Base-by-base conservation (phyloP, 2,888 invertebrate genomes). In the Anticlea derivata region DNA sequence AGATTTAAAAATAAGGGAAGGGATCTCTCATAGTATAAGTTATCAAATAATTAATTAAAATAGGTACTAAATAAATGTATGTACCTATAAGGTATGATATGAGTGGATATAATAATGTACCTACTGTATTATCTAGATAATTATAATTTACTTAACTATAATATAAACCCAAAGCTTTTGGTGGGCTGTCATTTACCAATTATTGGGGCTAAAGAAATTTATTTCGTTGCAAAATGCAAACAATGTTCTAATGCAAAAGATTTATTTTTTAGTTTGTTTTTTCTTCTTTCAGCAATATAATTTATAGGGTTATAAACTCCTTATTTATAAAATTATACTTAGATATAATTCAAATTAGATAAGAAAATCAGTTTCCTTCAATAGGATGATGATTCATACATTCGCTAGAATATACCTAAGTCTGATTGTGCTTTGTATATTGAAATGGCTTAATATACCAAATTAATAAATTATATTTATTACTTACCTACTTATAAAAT, bases 381-480 rank as follows among this genome's bases (percentile, higher is more conserved):
- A 22, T 58, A 83, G 86, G 81, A 80, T 31, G 80, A 87, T 80
- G 66, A 79, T 81, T 88, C 90, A 90, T 90, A 89, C 88, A 40
- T 44, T 47, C 34, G 90, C 90, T 90, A 90, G 90, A 88, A 86
- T 86, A 86, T 83, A 87, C 90, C 90, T 88, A 90, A 90, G 90
- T 84, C 75, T 76, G 66, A 81, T 72, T 71, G 68, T 80, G 88
- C 88, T 89, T 87, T 90, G 88, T 90, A 90, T 72, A 83, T 79
- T 80, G 63, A 49, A 68, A 75, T 75, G 61, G 85, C 86, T 80
- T 73, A 71, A 69, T 78, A 78, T 56, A 58, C 54, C 58, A 61
- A 60, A 58, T 35, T 55, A 55, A 51, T 52, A 38, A 50, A 55
- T 39, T 45, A 41, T 35, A 52, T 41, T 41, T 45, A 38, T 20